A percentile compares a stretch with the other conserved stretches of the same genome.
phyloP scores from a whole-genome alignment of 2,797 vertebrate species.

The Eleutherodactylus coqui region DNA sequence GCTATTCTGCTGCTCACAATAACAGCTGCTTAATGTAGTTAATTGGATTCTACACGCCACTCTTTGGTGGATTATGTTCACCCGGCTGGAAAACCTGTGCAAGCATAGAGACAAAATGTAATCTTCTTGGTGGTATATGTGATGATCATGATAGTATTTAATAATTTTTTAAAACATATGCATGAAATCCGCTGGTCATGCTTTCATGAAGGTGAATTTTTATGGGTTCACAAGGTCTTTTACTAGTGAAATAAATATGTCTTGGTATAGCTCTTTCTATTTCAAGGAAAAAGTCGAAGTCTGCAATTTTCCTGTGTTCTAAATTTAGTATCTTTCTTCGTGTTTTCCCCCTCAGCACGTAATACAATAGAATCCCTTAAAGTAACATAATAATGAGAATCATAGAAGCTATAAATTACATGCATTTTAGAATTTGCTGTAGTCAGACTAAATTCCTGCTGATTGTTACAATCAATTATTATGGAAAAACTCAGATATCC shows the following conservation, averaged over 20 bases:
- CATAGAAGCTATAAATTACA: conserved; percentile 17
- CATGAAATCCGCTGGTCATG: not conserved
- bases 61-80: conserved; percentile 54
- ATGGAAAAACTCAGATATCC: conserved; percentile 18
- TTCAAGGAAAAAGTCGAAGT: conserved; percentile 46
- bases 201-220: conserved; percentile 27
- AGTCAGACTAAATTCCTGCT: conserved; percentile 33
- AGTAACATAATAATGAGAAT: conserved; percentile 55
- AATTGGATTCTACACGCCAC: conserved; percentile 58
- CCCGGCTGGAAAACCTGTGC: conserved; percentile 51
- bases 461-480: not conserved
- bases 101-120: conserved; percentile 51
- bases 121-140: conserved; percentile 40
- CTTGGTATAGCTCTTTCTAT: conserved; percentile 52
- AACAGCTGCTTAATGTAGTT: conserved; percentile 60
- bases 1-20: conserved; percentile 57
- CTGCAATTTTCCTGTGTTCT: conserved; percentile 60
- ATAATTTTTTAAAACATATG: conserved; percentile 34
- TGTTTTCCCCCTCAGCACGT: conserved; percentile 33
- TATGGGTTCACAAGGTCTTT: conserved; percentile 4
- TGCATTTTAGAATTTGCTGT: conserved; percentile 36
- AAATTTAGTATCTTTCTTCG: conserved; percentile 50
- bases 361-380: conserved; percentile 51
- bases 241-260: conserved; percentile 16
- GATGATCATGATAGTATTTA: conserved; percentile 45